phyloP scores from a whole-genome alignment of 1,140 invertebrate species.

The Amphibalanus amphitrite region DNA sequence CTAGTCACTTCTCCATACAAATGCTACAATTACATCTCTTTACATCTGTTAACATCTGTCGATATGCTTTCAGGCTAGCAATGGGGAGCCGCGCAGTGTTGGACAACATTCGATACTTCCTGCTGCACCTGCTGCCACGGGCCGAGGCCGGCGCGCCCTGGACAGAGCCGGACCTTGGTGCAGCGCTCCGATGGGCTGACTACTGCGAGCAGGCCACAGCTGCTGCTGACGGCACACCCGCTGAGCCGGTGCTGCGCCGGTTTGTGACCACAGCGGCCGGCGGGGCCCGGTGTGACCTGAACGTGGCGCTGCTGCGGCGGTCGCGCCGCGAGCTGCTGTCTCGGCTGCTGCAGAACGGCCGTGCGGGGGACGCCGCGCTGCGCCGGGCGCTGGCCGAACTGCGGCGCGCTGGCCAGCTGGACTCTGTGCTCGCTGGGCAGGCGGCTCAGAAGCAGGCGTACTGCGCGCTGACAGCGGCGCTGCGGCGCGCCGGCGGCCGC shows the following conservation, averaged over 20 bases:
- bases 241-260: not conserved
- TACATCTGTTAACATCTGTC: no score
- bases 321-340: not conserved
- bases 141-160: not conserved
- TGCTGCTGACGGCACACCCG: no score
- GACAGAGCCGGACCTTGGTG: not conserved
- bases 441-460: not conserved
- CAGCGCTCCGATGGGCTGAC: not conserved
- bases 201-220: not conserved
- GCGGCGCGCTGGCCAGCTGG: not conserved
- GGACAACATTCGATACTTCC: not conserved
- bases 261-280: not conserved
- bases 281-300: not conserved
- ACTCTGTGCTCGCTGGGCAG: not conserved
- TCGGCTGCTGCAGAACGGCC: not conserved
- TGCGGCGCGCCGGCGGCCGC: not conserved
- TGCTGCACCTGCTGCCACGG: not conserved
- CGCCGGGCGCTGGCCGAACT: not conserved
- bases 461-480: no score
- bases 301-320: not conserved
- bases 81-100: not conserved
- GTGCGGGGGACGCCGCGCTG: not conserved
- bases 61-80: no score
- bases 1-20: no score
- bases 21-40: no score